Percentiles rank a stretch among this genome's conserved stretches.
These are phyloP conservation scores for Axea sp. DNA, from an alignment of 2,888 invertebrate genomes.

Conservation along the genomic window DNA sequence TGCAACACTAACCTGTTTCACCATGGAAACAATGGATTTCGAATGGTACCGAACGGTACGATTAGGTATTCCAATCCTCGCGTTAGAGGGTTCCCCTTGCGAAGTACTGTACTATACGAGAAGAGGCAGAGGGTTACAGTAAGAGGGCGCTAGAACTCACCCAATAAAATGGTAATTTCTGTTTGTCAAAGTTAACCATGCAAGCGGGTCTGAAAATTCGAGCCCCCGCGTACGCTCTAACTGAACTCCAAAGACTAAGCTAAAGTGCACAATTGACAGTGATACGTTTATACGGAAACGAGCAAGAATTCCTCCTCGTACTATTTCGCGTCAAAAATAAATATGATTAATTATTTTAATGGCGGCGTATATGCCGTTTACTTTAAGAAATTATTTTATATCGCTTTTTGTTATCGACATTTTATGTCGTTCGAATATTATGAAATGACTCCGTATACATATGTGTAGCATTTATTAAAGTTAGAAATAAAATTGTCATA, in stretches of 20 bases:
- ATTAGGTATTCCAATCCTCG: slow-evolving; percentile 78
- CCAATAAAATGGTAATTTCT: slow-evolving; percentile 87
- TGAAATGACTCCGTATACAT: too few species aligned
- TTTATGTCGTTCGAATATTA: too few species aligned
- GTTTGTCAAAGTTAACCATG: slow-evolving; percentile 85
- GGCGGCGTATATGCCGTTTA: neutral
- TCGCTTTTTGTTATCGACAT: too few species aligned
- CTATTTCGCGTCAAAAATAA: slow-evolving; percentile 40
- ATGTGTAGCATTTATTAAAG: too few species aligned
- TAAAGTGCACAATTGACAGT: slow-evolving; percentile 69
- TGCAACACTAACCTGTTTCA: slow-evolving; percentile 56
- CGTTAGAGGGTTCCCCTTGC: slow-evolving; percentile 66
- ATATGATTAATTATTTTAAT: slow-evolving; percentile 19
- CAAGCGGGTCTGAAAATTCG: slow-evolving; percentile 78
- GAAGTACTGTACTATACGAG: slow-evolving; percentile 62
- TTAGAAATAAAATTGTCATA: too few species aligned
- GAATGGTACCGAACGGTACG: slow-evolving; percentile 73
- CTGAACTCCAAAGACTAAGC: slow-evolving; percentile 77
- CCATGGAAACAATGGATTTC: slow-evolving; percentile 72
- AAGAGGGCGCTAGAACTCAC: slow-evolving; percentile 76
- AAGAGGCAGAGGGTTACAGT: slow-evolving; percentile 65
- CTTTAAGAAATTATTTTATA: too few species aligned
- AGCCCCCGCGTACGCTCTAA: slow-evolving; percentile 77
- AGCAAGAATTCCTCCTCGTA: slow-evolving; percentile 31
- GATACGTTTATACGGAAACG: slow-evolving; percentile 68